A percentile compares a stretch with the other conserved stretches of the same genome.
Conservation (phyloP, 2,113 vertebrate species). For the Polyodon spathula region DNA sequence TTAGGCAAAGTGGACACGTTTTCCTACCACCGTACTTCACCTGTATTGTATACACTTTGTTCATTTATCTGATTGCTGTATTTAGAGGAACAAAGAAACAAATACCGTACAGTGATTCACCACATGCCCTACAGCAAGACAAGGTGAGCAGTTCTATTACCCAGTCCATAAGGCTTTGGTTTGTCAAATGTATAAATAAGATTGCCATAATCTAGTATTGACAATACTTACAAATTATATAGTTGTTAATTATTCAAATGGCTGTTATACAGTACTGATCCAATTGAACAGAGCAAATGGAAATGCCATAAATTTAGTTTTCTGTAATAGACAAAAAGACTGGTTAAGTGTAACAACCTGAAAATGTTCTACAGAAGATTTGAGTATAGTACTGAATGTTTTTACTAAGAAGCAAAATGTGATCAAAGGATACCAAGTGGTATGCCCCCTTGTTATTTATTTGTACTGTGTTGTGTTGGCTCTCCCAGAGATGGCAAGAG, state of each 20-base stretch:
- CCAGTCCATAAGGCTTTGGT: conserved; percentile 16
- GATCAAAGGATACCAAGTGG: too few relatives aligned
- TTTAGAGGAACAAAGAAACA: too few relatives aligned
- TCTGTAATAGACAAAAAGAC: neutral
- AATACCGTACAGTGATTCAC: conserved; percentile 11
- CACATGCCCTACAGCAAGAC: conserved; percentile 20
- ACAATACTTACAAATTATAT: conserved; percentile 20
- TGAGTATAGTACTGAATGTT: too few relatives aligned
- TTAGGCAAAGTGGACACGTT: too few relatives aligned
- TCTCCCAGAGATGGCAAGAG: neutral
- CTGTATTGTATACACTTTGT: too few relatives aligned
- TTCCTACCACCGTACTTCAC: too few relatives aligned
- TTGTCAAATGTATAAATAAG: conserved; percentile 19
- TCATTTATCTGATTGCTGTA: conserved; percentile 7
- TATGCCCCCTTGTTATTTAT: too few relatives aligned
- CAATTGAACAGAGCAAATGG: conserved; percentile 23
- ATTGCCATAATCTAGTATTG: conserved; percentile 18
- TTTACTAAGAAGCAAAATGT: too few relatives aligned
- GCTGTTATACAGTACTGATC: conserved; percentile 19
- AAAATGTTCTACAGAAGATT: too few relatives aligned
- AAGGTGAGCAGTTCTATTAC: conserved; percentile 10
- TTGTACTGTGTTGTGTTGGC: too few relatives aligned
- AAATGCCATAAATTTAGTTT: conserved; percentile 16
- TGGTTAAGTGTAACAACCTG: too few relatives aligned
- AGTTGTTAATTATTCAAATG: conserved; percentile 27